Evolutionary conservation across 1,140 invertebrate species (phyloP).

Genomic region (Bacillus rossius): DNA sequence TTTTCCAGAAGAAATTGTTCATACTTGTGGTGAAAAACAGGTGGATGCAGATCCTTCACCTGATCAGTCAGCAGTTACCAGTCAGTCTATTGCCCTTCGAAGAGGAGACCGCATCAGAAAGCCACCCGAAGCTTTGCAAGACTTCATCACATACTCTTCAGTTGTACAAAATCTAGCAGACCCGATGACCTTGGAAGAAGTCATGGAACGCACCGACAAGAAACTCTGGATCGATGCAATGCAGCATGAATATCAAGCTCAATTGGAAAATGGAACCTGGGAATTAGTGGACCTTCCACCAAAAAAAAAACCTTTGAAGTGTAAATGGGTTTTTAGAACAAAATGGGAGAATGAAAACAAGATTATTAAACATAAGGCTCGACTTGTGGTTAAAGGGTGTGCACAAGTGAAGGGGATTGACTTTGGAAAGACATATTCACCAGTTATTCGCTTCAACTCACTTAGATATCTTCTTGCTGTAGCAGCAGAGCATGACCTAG

Average conservation of each 20-base stretch:
- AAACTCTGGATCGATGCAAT: neutral
- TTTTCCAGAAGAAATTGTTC: neutral
- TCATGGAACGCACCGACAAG: neutral
- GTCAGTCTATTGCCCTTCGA: too few relatives aligned
- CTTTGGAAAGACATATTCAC: conserved; percentile 21
- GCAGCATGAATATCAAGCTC: neutral
- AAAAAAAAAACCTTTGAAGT: conserved; percentile 1
- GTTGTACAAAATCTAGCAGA: too few relatives aligned
- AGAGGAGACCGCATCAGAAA: too few relatives aligned
- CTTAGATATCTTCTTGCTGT: conserved; percentile 12
- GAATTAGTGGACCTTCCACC: neutral
- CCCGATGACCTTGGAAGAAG: neutral
- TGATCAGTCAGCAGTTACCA: too few relatives aligned
- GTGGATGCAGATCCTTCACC: too few relatives aligned
- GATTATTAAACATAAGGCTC: neutral
- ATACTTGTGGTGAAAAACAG: neutral
- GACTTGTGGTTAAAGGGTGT: conserved; percentile 23
- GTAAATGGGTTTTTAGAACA: neutral
- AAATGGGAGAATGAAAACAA: neutral
- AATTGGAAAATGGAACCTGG: conserved; percentile 1
- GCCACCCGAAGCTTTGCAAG: too few relatives aligned
- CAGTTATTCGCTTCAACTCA: conserved; percentile 12
- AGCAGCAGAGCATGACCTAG: conserved; percentile 8
- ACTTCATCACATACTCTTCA: too few relatives aligned
- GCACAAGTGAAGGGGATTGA: conserved; percentile 25